Conservation (phyloP, 1,140 invertebrate genomes). For the Lordiphosa collinella region DNA sequence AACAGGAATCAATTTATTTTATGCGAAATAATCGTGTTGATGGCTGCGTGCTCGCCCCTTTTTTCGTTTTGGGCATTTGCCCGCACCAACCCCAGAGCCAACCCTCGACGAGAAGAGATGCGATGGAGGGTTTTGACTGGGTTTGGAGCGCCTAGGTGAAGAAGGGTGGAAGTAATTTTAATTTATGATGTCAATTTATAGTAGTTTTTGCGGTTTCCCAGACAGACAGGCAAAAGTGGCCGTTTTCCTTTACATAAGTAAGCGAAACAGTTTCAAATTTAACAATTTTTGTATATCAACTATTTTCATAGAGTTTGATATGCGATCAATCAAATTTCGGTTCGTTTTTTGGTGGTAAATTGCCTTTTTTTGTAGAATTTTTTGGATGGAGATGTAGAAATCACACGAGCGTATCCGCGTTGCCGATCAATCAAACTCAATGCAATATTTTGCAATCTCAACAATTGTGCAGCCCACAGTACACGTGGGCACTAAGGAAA, state of each 20-base stretch:
- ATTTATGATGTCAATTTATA: constrained; percentile 78
- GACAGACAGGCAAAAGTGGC: constrained; percentile 4
- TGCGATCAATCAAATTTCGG: constrained; percentile 22
- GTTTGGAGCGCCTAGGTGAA: constrained; percentile 66
- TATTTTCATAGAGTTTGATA: not conserved
- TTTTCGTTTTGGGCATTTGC: constrained; percentile 34
- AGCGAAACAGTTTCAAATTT: constrained; percentile 7
- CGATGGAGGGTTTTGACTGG: constrained; percentile 52
- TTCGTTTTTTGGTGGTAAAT: constrained; percentile 36
- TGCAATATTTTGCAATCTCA: constrained; percentile 42
- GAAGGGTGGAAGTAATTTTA: constrained; percentile 79
- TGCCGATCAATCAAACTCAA: constrained; percentile 49
- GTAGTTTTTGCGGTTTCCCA: constrained; percentile 65
- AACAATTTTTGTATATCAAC: not conserved
- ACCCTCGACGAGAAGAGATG: constrained; percentile 32
- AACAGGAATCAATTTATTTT: constrained; percentile 79
- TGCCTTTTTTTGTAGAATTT: constrained; percentile 11
- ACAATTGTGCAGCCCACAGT: constrained; percentile 46
- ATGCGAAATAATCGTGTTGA: constrained; percentile 79
- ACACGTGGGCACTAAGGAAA: constrained; percentile 6
- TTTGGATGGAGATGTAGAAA: constrained; percentile 5
- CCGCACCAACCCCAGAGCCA: constrained; percentile 48
- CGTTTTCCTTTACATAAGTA: not conserved
- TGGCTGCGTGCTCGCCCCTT: constrained; percentile 77
- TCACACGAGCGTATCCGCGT: constrained; percentile 27